Base-by-base conservation (phyloP, 2,113 vertebrate genomes). In the Grallaria varia region DNA sequence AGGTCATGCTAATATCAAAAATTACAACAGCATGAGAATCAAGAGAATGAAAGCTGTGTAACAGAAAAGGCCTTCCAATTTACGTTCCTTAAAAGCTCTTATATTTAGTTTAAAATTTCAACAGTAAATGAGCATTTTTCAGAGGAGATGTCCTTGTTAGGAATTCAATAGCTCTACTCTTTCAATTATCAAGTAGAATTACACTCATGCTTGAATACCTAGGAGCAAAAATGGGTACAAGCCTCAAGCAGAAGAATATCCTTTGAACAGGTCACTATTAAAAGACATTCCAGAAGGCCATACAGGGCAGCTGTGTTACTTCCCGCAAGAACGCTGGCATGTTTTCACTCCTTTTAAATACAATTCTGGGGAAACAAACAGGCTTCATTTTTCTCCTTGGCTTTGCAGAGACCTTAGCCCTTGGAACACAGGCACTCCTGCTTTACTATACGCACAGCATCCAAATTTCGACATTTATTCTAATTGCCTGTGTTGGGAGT, bases 21-120 rank as follows among this genome's bases (percentile, higher is more conserved):
- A 92, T 47, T 44, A 60, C 28, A 44, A 89, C 47, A 82, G 52
- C 33, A 69, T 0, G 2, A 91, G 69, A 95, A 75, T 40, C 40
- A 71, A 59, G 49, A 89, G 72, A 82, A 92, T 44, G 83, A 72
- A 86, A 86, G 47, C 60, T 74, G 17, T 4, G 1, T n/a, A 84
- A 78, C 73, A 35, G n/a, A 92, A 45, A 92, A 56, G 74, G 87
- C 44, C 39, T 88, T 94, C 63, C 95, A 52, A 35, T 63, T 87
- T 35, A 84, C 71, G 49, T 35, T 85, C 31, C 75, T 89, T 91
- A 60, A 93, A 68, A 90, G 59, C 85, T 58, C 79, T 62, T 90
- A 58, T 79, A 89, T 86, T 87, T 96, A 68, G 69, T 84, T 95
- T 79, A 87, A 91, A 89, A 72, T 93, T 95, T 83, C 88, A 96